A percentile compares a stretch with the other conserved stretches of the same genome.
phyloP scores from a whole-genome alignment of 2,888 invertebrate genomes.

The Tromatobia lineatoria region DNA sequence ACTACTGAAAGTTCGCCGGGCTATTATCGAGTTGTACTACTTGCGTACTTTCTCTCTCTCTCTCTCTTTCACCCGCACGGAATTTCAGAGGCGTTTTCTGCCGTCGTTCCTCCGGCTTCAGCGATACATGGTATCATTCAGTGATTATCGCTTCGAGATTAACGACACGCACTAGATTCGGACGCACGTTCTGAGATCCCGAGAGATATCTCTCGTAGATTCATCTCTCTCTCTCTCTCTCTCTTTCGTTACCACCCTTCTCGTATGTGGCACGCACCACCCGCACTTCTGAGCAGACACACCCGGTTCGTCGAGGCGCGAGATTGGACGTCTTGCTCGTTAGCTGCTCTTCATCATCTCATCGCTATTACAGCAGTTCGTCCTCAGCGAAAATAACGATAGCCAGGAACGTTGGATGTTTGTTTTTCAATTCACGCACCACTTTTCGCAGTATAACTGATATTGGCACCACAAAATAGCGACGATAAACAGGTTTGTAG shows the following conservation, averaged over 20 bases:
- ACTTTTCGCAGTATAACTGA: no score
- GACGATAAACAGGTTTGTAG: no score
- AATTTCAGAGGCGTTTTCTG: not conserved
- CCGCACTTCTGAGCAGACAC: slow-evolving; percentile 61
- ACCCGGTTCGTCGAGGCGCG: slow-evolving; percentile 64
- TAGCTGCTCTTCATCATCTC: not conserved
- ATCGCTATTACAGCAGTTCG: not conserved
- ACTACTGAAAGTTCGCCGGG: slow-evolving; percentile 1
- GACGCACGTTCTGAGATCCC: not conserved
- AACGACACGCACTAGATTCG: slow-evolving; percentile 5
- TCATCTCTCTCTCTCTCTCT: slow-evolving; percentile 14
- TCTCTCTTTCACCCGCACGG: not conserved
- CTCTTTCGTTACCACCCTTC: slow-evolving; percentile 46
- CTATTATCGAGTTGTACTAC: slow-evolving; percentile 31
- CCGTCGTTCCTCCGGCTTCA: not conserved
- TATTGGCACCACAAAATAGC: no score
- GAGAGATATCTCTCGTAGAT: not conserved
- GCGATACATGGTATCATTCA: not conserved
- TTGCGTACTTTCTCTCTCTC: slow-evolving; percentile 4
- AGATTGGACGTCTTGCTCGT: slow-evolving; percentile 43
- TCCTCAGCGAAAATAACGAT: no score
- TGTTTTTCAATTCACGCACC: no score
- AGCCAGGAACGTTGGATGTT: no score
- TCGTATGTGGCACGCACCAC: slow-evolving; percentile 37
- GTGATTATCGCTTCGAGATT: not conserved